Percentiles rank a stretch among this genome's conserved stretches.
Conservation (phyloP, 2,888 invertebrate species). For the Blastobasis adustella region DNA sequence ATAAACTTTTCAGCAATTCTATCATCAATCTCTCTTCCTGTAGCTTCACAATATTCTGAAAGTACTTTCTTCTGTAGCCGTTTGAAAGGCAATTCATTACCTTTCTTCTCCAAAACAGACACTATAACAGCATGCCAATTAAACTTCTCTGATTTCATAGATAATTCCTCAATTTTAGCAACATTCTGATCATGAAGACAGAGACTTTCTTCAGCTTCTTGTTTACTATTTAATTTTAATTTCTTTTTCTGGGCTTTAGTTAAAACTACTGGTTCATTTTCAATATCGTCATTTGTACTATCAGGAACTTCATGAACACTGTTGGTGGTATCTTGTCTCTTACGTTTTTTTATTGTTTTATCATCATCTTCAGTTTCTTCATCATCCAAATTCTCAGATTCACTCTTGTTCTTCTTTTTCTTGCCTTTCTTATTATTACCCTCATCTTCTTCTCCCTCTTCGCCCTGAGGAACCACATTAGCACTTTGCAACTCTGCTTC, state of each 20-base stretch:
- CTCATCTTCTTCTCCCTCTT: conserved; percentile 29
- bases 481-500: conserved; percentile 62
- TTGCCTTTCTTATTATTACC: conserved; percentile 45
- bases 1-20: conserved; percentile 82
- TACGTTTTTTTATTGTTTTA: conserved; percentile 55
- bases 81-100: conserved; percentile 80
- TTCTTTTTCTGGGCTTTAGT: conserved; percentile 53
- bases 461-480: conserved; percentile 33
- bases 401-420: conserved; percentile 56
- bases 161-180: conserved; percentile 49
- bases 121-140: conserved; percentile 68
- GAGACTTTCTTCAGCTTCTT: conserved; percentile 46
- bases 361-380: conserved; percentile 32
- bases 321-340: conserved; percentile 56
- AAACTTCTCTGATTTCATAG: conserved; percentile 47
- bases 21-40: conserved; percentile 69
- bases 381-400: conserved; percentile 33
- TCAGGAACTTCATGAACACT: conserved; percentile 22
- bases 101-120: conserved; percentile 66
- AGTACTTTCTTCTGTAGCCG: conserved; percentile 85
- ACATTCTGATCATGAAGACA: conserved; percentile 66
- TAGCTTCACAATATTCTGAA: conserved; percentile 74
- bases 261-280: conserved; percentile 24
- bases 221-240: conserved; percentile 40
- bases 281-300: conserved; percentile 18